These are phyloP conservation scores for Conus ventricosus DNA, from an alignment of 1,140 invertebrate species.

Conservation along the genomic window DNA sequence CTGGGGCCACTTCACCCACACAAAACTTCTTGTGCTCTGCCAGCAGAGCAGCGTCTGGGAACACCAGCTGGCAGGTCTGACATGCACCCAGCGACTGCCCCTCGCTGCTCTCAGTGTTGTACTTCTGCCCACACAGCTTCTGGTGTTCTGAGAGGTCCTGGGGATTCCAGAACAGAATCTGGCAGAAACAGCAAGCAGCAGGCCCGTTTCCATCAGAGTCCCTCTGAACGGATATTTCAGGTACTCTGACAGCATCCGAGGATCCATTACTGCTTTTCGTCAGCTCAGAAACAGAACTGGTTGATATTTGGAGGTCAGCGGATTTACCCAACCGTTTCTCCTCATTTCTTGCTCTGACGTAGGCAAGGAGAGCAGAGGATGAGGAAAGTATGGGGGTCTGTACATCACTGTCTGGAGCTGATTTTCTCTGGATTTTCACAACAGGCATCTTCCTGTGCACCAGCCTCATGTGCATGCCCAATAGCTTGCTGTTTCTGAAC, in stretches of 20 bases:
- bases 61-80: conserved; percentile 10
- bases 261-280: neutral
- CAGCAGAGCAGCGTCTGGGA: conserved; percentile 1
- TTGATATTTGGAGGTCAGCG: neutral
- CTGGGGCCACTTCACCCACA: neutral
- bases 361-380: neutral
- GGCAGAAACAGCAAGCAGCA: conserved; percentile 22
- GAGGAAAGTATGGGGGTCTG: neutral
- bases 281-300: neutral
- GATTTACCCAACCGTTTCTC: neutral
- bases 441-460: neutral
- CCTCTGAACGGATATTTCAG: neutral
- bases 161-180: conserved; percentile 32
- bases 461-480: conserved; percentile 33
- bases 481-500: conserved; percentile 22
- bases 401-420: neutral
- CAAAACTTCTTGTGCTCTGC: neutral
- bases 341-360: neutral
- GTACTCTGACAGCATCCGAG: neutral
- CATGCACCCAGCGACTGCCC: neutral
- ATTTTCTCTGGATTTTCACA: neutral
- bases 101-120: neutral
- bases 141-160: conserved; percentile 12
- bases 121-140: conserved; percentile 20
- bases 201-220: neutral